Base-by-base conservation (phyloP, 2,888 invertebrate genomes). In the Dryadula phaetusa region DNA sequence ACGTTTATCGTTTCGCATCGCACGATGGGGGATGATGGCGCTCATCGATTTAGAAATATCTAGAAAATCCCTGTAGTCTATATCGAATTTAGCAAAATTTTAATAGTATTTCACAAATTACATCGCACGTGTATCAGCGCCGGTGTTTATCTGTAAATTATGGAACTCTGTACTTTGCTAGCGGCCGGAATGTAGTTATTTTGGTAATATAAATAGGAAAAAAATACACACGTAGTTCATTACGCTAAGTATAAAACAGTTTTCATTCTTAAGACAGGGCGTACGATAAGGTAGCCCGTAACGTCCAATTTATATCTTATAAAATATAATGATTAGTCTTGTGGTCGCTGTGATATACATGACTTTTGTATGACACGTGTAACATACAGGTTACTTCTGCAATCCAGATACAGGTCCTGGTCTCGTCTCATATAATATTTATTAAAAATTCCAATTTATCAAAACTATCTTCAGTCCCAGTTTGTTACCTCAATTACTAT, bases 1-100 rank as follows among this genome's bases (percentile, higher is more conserved):
- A 77, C 69, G 73, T 75, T 79, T 77, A 80, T 82, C 81, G 76
- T 67, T 71, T 71, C 71, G 69, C 75, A 72, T 75, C 75, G 75
- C 63, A 52, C 69, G 73, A 73, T 72, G 71, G 72, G 70, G 64
- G 62, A 64, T 62, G 72, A 77, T 71, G 73, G 71, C 63, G 69
- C 68, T 73, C 62, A 53, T 46, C 69, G 64, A 69, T 69, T 22
- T 40, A 25, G 20, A 42, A 53, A 64, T 54, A 18, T 53, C 54
- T 46, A 44, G 16, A 40, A 66, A 40, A 20, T 47, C 18, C 18
- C 42, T 42, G 42, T 14, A 52, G 49, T 12, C 8, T 32, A 44
- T 28, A 25, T 42, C 28, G 37, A 37, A 18, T 28, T 53, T 49
- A 44, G 16, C 53, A 34, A 16, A 67, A 60, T 28, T 58, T 53